Base-by-base conservation (phyloP, 35 echinoderm and acorn worm species). In the Ophiothrix spiculata region DNA sequence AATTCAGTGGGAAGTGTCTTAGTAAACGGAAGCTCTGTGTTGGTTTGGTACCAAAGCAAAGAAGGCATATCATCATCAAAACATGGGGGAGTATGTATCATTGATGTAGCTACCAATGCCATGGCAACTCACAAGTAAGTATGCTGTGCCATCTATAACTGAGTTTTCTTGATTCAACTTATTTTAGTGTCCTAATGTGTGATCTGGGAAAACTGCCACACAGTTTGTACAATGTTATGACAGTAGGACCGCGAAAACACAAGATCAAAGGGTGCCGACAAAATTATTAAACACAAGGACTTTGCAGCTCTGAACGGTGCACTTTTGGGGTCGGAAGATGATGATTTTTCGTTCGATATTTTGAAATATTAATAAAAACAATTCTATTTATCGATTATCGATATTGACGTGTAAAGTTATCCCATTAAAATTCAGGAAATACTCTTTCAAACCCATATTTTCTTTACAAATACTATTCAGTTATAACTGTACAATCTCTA, bases 81-180 rank as follows among this genome's bases (percentile, higher is more conserved):
- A 35, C 45, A 93, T 39, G 91, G 91, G 1, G 91, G 91, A 17
- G 64, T 93, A 10, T 89, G 86, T 75, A 56, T 78, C 32, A 19
- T 88, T 0, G 81, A 88, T 84, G 39, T 93, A 25, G 81, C 46
- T 33, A 49, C 40, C 36, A 88, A 80, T 37, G 42, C 75, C 41
- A 42, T 82, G 23, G 42, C 80, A 17, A 85, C 64, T 84, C 76
- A 88, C 75, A 93, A 86, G 91, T 25, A 19, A 81, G 40, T 19
- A 49, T 25, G 0, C 4, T 23, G 21, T 28, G 0, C 23, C 25
- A 45, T 25, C 23, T 49, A n/a, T n/a, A n/a, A n/a, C n/a, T n/a
- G n/a, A n/a, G n/a, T n/a, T n/a, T n/a, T n/a, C n/a, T n/a, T n/a
- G n/a, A n/a, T n/a, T n/a, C n/a, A n/a, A n/a, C n/a, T n/a, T n/a